A percentile compares a stretch with the other conserved stretches of the same genome.
phyloP scores from a whole-genome alignment of 2,888 invertebrate species.

The Papilio gigon region DNA sequence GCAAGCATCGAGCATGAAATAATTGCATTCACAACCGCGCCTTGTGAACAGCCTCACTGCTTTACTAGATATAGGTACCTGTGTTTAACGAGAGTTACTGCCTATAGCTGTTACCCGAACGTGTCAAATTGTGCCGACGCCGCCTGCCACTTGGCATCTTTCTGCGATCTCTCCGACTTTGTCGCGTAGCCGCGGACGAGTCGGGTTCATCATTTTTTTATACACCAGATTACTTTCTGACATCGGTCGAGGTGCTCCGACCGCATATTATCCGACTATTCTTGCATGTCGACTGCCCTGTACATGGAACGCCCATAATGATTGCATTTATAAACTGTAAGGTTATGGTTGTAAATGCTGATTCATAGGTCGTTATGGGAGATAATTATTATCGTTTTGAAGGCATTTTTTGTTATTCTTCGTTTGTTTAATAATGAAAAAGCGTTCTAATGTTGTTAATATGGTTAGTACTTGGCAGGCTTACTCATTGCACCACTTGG shows the following conservation, averaged over 20 bases:
- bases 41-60: constrained; percentile 65
- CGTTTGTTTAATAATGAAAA: constrained; percentile 48
- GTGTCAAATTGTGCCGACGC: constrained; percentile 59
- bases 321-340: constrained; percentile 52
- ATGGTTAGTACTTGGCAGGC: not conserved
- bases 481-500: constrained; percentile 11
- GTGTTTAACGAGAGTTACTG: constrained; percentile 57
- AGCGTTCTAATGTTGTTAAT: constrained; percentile 21
- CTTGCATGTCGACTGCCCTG: constrained; percentile 57
- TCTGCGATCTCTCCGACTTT: constrained; percentile 66
- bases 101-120: constrained; percentile 68
- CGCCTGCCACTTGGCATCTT: constrained; percentile 51
- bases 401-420: constrained; percentile 53
- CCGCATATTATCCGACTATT: constrained; percentile 62
- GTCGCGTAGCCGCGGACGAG: constrained; percentile 71
- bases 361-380: constrained; percentile 64
- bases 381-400: constrained; percentile 54
- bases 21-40: constrained; percentile 75
- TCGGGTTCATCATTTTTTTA: constrained; percentile 65
- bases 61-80: constrained; percentile 60
- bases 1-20: constrained; percentile 70
- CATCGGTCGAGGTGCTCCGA: constrained; percentile 58
- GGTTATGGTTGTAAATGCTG: constrained; percentile 63
- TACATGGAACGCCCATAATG: constrained; percentile 54
- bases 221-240: constrained; percentile 53